Conservation (phyloP, 1,140 invertebrate genomes). For the Atopsyche davidsoni region DNA sequence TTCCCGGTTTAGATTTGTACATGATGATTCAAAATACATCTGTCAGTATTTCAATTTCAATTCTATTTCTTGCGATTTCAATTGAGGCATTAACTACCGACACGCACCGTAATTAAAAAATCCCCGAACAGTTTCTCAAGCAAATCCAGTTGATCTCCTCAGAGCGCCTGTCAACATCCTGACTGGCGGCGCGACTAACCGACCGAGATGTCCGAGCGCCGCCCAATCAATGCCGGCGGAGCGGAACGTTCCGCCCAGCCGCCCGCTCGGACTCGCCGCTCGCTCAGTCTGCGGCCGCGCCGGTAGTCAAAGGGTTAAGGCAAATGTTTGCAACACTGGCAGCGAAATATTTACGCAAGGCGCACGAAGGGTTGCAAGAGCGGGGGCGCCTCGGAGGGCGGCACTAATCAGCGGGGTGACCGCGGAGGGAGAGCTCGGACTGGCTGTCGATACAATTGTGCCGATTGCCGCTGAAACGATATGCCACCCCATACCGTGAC, state of each 20-base stretch:
- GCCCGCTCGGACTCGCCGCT: background rate
- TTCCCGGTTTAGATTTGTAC: no score
- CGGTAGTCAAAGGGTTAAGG: conserved; percentile 11
- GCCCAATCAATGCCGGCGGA: conserved; percentile 1
- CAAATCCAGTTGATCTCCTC: no score
- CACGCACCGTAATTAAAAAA: no score
- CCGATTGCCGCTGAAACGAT: no score
- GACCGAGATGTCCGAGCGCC: conserved; percentile 1
- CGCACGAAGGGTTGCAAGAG: conserved; percentile 14
- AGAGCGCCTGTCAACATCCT: conserved; percentile 1
- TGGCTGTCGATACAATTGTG: no score
- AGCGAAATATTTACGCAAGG: conserved; percentile 23
- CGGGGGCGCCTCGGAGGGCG: background rate
- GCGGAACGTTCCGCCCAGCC: background rate
- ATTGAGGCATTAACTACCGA: no score
- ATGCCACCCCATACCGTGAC: no score
- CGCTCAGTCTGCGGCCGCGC: background rate
- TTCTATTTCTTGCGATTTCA: no score
- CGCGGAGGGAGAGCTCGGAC: background rate
- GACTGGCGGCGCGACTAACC: background rate
- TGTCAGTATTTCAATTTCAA: no score
- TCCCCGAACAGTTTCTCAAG: no score
- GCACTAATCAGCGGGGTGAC: background rate
- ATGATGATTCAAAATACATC: no score
- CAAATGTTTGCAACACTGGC: conserved; percentile 15